Conservation (phyloP, 2,797 vertebrate genomes). For the Brachymystax lenok region DNA sequence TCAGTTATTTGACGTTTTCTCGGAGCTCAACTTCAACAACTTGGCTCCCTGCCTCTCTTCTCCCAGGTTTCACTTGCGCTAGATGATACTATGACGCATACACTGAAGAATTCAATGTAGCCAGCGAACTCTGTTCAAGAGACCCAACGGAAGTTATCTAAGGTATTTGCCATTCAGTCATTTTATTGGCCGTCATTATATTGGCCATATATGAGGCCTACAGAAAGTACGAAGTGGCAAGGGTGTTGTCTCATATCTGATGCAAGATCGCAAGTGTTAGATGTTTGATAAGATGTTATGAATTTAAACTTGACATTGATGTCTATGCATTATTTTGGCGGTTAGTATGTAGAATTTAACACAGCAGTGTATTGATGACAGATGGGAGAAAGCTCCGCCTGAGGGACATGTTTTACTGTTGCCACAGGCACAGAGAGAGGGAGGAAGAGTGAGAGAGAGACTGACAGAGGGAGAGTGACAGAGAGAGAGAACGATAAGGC, state of each 20-base stretch:
- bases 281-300: not conserved
- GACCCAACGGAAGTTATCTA: not conserved
- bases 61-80: not conserved
- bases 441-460: too few species aligned
- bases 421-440: not conserved
- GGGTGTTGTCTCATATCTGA: not conserved
- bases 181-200: not conserved
- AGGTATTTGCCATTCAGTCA: not conserved
- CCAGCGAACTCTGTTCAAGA: not conserved
- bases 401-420: not conserved
- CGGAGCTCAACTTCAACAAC: not conserved
- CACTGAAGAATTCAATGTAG: slow-evolving; percentile 2
- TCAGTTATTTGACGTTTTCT: not conserved
- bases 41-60: not conserved
- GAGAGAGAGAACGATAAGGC: too few species aligned
- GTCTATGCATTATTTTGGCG: not conserved
- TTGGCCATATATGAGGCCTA: not conserved
- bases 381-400: not conserved
- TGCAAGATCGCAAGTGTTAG: not conserved
- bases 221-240: not conserved
- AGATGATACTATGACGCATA: slow-evolving; percentile 35
- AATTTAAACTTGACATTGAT: not conserved
- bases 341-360: not conserved
- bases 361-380: not conserved
- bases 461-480: too few species aligned